These are phyloP conservation scores for Eupeodes latifasciatus DNA, from an alignment of 2,888 invertebrate genomes.

Conservation along the genomic window DNA sequence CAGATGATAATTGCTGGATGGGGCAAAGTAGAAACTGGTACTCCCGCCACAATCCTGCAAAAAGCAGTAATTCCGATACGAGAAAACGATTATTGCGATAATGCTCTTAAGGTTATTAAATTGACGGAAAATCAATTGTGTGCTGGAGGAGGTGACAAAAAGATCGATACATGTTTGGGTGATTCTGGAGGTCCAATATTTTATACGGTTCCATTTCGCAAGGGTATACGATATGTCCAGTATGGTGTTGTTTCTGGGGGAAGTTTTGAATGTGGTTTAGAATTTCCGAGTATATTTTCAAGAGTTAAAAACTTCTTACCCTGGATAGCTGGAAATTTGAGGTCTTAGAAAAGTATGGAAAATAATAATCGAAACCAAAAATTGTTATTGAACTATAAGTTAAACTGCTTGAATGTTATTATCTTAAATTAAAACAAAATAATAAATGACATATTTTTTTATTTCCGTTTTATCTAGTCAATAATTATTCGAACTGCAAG, in stretches of 20 bases:
- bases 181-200: constrained; percentile 79
- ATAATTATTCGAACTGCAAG: too few relatives aligned
- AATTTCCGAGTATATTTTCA: constrained; percentile 86
- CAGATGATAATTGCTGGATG: constrained; percentile 80
- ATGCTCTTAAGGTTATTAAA: constrained; percentile 79
- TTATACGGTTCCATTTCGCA: constrained; percentile 73
- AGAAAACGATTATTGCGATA: constrained; percentile 77
- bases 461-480: too few relatives aligned
- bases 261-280: constrained; percentile 84
- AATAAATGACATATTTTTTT: too few relatives aligned
- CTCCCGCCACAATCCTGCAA: constrained; percentile 77
- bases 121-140: constrained; percentile 85
- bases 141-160: constrained; percentile 85
- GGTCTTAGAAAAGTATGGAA: not conserved
- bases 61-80: constrained; percentile 78
- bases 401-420: not conserved
- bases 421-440: too few relatives aligned
- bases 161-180: constrained; percentile 64
- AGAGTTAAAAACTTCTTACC: constrained; percentile 85
- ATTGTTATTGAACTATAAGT: too few relatives aligned
- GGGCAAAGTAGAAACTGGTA: constrained; percentile 79
- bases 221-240: constrained; percentile 79
- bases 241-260: constrained; percentile 88
- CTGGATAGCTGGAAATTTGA: constrained; percentile 85
- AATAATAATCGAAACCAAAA: not conserved